Percentiles rank a stretch among this genome's conserved stretches.
Evolutionary conservation across 2,113 vertebrate species (phyloP).

Genomic region (Gymnogyps californianus): DNA sequence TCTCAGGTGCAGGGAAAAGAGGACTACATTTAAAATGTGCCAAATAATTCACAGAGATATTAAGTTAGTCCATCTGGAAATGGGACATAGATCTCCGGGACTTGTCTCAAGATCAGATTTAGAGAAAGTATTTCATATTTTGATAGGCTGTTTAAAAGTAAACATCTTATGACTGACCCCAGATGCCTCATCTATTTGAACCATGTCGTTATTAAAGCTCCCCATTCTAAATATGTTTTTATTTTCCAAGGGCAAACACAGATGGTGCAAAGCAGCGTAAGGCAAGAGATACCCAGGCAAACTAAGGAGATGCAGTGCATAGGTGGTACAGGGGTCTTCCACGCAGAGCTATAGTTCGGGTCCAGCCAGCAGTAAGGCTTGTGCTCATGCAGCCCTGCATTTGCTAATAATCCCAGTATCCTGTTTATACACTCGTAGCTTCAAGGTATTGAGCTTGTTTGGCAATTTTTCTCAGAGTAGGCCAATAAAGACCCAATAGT

Average conservation of each 20-base stretch:
- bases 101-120: background rate
- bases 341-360: fast-evolving
- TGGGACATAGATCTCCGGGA: background rate
- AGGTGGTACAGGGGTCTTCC: background rate
- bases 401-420: background rate
- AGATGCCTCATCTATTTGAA: background rate
- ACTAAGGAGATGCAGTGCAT: background rate
- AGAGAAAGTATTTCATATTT: background rate
- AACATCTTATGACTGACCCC: background rate
- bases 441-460: background rate
- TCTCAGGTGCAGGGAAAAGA: background rate
- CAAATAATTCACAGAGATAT: background rate
- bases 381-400: background rate
- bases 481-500: background rate
- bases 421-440: background rate
- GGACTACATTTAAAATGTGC: background rate
- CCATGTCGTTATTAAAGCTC: background rate
- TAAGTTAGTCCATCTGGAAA: background rate
- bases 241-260: background rate
- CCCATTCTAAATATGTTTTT: background rate
- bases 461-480: background rate
- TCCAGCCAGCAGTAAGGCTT: background rate
- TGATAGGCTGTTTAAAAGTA: background rate
- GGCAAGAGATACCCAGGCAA: background rate
- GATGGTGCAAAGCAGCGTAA: background rate